A percentile compares a stretch with the other conserved stretches of the same genome.
These are phyloP conservation scores for Omphaloscelis lunosa DNA, from an alignment of 2,888 invertebrate species.

Conservation along the genomic window DNA sequence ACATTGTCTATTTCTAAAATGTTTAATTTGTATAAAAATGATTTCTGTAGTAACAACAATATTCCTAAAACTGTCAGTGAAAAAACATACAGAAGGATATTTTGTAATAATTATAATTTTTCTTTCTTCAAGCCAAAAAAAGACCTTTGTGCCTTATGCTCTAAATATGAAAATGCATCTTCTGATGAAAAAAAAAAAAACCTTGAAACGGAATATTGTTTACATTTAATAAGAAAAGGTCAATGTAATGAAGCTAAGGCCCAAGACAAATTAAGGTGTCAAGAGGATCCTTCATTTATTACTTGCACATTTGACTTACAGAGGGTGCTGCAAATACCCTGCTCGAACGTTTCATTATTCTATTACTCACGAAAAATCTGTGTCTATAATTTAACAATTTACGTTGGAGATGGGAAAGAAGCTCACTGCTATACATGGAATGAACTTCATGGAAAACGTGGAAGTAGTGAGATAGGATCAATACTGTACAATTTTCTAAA, in stretches of 20 bases:
- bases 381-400: constrained; percentile 49
- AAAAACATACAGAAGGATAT: constrained; percentile 39
- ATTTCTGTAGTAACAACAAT: constrained; percentile 11
- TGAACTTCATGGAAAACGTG: constrained; percentile 38
- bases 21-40: constrained; percentile 33
- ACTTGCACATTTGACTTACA: constrained; percentile 28
- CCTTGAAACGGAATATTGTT: constrained; percentile 3
- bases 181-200: constrained; percentile 22
- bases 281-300: constrained; percentile 12
- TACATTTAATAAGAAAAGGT: constrained; percentile 36
- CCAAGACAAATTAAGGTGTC: constrained; percentile 3
- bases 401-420: constrained; percentile 24
- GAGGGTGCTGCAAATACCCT: neutral
- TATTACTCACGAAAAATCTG: constrained; percentile 43
- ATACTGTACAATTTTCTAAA: constrained; percentile 23
- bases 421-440: constrained; percentile 45
- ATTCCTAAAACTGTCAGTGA: constrained; percentile 24
- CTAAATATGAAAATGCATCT: constrained; percentile 36
- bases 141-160: constrained; percentile 36
- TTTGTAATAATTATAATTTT: constrained; percentile 36
- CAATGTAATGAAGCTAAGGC: constrained; percentile 23
- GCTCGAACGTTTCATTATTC: constrained; percentile 17
- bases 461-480: constrained; percentile 40
- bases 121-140: constrained; percentile 30
- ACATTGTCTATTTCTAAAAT: constrained; percentile 37